A percentile compares a stretch with the other conserved stretches of the same genome.
Conservation (phyloP, 2,888 invertebrate genomes). For the Schrankia costaestrigalis region DNA sequence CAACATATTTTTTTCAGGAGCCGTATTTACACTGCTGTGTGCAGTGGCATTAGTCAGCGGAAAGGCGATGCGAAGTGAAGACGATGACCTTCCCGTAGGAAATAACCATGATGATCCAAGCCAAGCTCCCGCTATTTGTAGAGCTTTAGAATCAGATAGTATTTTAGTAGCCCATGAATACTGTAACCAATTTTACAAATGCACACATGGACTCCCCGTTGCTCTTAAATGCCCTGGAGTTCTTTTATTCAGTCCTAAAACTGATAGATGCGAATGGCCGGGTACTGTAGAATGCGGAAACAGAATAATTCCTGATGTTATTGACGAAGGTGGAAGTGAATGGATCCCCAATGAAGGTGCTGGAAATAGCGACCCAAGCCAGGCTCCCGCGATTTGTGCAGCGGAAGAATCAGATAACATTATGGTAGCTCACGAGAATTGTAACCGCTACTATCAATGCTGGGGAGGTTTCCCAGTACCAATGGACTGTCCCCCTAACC, state of each 20-base stretch:
- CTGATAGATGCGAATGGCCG: constrained; percentile 32
- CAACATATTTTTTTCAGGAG: too few species aligned
- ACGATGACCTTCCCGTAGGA: not conserved
- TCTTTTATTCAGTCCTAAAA: constrained; percentile 28
- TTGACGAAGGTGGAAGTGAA: not conserved
- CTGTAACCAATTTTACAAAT: constrained; percentile 38
- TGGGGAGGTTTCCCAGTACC: constrained; percentile 22
- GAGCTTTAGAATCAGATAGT: constrained; percentile 21
- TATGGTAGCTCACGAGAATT: constrained; percentile 31
- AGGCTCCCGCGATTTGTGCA: constrained; percentile 34
- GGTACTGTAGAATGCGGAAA: constrained; percentile 32
- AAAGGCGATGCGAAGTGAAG: too few species aligned
- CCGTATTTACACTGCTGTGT: too few species aligned
- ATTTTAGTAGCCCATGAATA: constrained; percentile 33
- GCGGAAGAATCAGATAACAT: constrained; percentile 22
- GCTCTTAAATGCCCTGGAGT: constrained; percentile 19
- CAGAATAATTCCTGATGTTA: too few species aligned
- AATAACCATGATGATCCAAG: constrained; percentile 7
- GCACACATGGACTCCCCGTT: constrained; percentile 27
- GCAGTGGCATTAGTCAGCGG: too few species aligned
- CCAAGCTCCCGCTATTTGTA: constrained; percentile 26
- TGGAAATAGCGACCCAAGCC: constrained; percentile 17
- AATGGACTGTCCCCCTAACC: constrained; percentile 14
- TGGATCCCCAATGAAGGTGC: constrained; percentile 4
- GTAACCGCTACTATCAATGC: constrained; percentile 34